Evolutionary conservation across 2,797 vertebrate species (phyloP).

Genomic region (Knipowitschia caucasica): DNA sequence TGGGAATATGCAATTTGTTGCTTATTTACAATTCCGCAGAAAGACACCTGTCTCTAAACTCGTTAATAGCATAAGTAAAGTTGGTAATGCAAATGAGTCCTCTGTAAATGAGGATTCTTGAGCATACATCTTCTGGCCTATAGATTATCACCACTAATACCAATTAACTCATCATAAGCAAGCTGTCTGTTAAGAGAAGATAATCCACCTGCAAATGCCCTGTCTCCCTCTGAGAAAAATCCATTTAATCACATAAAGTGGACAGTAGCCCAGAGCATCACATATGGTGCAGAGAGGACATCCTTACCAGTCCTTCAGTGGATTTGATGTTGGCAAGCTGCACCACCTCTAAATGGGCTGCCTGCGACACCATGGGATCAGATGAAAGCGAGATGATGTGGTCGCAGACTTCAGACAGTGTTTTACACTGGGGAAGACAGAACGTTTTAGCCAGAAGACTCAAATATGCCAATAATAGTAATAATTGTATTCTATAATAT

Average conservation of each 20-base stretch:
- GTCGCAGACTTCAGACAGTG: slow-evolving; percentile 94
- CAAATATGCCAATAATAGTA: neutral
- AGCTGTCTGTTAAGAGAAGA: neutral
- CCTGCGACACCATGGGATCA: slow-evolving; percentile 97
- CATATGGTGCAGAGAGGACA: slow-evolving; percentile 8
- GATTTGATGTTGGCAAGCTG: slow-evolving; percentile 97
- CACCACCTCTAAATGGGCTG: slow-evolving; percentile 97
- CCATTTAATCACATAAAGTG: neutral
- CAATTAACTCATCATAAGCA: slow-evolving; percentile 3
- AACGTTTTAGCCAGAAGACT: slow-evolving; percentile 2
- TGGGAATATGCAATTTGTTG: too few relatives aligned
- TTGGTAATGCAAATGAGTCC: neutral
- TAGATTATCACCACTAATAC: neutral
- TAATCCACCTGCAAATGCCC: neutral
- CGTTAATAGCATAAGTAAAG: neutral
- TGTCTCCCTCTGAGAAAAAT: neutral
- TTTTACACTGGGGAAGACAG: slow-evolving; percentile 86
- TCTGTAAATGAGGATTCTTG: neutral
- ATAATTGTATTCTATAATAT: neutral
- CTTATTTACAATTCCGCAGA: too few relatives aligned
- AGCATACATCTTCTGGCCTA: neutral
- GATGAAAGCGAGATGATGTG: slow-evolving; percentile 98
- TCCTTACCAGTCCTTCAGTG: slow-evolving; percentile 96
- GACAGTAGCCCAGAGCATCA: neutral
- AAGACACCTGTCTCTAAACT: neutral